Conservation (phyloP, 2,888 invertebrate species). For the Ligdia adustata region DNA sequence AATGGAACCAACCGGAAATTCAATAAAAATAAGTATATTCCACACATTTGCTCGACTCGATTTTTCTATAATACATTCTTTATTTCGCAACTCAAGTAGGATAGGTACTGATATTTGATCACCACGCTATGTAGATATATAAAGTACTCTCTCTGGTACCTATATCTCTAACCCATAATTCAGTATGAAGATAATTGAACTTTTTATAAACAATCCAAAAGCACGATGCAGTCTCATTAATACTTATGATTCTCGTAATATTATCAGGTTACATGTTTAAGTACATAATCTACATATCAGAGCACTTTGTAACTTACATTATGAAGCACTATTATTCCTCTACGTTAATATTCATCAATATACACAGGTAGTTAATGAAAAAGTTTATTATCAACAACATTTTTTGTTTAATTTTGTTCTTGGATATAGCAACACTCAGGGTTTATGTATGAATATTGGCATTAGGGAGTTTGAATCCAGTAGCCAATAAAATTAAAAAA, state of each 20-base stretch:
- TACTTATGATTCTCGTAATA: conserved; percentile 38
- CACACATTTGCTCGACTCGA: too few relatives aligned
- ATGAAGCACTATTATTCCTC: conserved; percentile 36
- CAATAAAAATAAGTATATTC: too few relatives aligned
- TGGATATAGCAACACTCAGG: conserved; percentile 54
- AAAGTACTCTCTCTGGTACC: too few relatives aligned
- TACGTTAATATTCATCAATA: conserved; percentile 43
- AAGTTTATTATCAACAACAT: conserved; percentile 53
- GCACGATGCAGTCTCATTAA: conserved; percentile 18
- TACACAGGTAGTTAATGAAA: conserved; percentile 53
- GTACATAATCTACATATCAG: conserved; percentile 72
- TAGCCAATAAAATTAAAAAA: too few relatives aligned
- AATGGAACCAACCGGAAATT: too few relatives aligned
- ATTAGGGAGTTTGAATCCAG: too few relatives aligned
- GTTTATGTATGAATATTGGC: too few relatives aligned
- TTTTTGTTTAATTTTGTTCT: conserved; percentile 26
- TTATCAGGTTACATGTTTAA: conserved; percentile 70
- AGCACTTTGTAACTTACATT: conserved; percentile 53
- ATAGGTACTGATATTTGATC: too few relatives aligned
- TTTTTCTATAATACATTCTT: too few relatives aligned
- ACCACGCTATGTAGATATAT: too few relatives aligned
- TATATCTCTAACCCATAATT: background rate
- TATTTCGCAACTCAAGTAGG: too few relatives aligned
- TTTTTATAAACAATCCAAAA: conserved; percentile 15
- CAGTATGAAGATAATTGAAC: conserved; percentile 5